Percentiles rank a stretch among this genome's conserved stretches.
These are phyloP conservation scores for Macroglossus sobrinus DNA, from an alignment of 2,113 vertebrate genomes.

Conservation along the genomic window DNA sequence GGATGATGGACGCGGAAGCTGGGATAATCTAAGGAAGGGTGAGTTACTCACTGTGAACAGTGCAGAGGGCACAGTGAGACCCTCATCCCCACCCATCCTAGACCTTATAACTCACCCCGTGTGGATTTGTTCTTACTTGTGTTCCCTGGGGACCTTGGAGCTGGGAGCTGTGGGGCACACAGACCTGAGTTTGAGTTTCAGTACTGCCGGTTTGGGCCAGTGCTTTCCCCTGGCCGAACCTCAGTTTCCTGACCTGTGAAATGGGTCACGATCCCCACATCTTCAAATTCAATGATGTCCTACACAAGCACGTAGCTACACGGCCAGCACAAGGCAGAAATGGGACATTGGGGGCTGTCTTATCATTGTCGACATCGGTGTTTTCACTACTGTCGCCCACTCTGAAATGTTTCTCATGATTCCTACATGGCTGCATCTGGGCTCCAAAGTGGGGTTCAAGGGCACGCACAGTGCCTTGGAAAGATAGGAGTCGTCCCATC, in stretches of 20 bases:
- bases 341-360: fast-evolving
- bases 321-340: not conserved
- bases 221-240: not conserved
- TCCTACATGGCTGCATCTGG: not conserved
- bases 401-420: not conserved
- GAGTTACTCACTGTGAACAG: not conserved
- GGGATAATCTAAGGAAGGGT: not conserved
- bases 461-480: not conserved
- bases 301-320: not conserved
- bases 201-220: too few relatives aligned
- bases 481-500: not conserved
- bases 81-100: not conserved
- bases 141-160: not conserved
- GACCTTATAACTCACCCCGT: not conserved
- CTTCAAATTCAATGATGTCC: not conserved
- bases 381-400: not conserved
- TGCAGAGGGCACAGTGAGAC: not conserved
- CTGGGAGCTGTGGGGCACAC: not conserved
- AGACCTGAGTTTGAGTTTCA: not conserved
- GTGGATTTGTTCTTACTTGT: not conserved
- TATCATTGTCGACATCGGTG: not conserved
- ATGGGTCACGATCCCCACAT: not conserved
- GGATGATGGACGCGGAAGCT: not conserved
- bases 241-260: not conserved
- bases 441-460: not conserved